Evolutionary conservation across 2,888 invertebrate genomes (phyloP).

Genomic region (Notocelia uddmanniana): DNA sequence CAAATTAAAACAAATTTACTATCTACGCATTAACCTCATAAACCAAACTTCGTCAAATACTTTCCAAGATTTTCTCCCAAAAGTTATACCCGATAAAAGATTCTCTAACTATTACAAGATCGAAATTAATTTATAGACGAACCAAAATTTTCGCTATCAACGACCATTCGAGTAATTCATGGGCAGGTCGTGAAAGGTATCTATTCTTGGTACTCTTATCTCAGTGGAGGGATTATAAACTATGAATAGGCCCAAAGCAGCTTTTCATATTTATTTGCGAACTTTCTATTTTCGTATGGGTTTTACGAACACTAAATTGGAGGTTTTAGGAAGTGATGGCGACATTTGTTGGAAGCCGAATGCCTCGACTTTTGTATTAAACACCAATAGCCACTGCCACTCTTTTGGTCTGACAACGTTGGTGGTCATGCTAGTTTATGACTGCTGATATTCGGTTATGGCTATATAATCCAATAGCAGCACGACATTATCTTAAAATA

Average conservation of each 20-base stretch:
- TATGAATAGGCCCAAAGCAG: constrained; percentile 16
- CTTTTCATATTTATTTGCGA: constrained; percentile 19
- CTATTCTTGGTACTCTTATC: constrained; percentile 31
- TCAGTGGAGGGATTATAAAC: constrained; percentile 16
- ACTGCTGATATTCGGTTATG: too few species aligned
- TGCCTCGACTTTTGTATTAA: too few species aligned
- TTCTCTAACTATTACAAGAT: constrained; percentile 33
- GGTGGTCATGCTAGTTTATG: too few species aligned
- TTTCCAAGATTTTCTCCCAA: not conserved
- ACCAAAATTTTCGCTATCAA: constrained; percentile 51
- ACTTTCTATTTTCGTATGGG: constrained; percentile 6
- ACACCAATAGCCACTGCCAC: too few species aligned
- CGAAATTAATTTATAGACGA: constrained; percentile 49
- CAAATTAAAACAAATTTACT: not conserved
- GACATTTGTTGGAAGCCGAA: too few species aligned
- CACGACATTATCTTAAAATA: too few species aligned
- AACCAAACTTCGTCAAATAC: not conserved
- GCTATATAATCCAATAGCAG: too few species aligned
- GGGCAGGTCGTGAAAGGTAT: constrained; percentile 43
- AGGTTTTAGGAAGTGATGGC: too few species aligned
- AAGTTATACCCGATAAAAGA: constrained; percentile 28
- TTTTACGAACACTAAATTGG: not conserved
- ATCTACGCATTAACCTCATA: not conserved
- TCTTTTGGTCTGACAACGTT: too few species aligned
- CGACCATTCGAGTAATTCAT: constrained; percentile 49